Base-by-base conservation (phyloP, 2,888 invertebrate genomes). In the Rotaria sp. region DNA sequence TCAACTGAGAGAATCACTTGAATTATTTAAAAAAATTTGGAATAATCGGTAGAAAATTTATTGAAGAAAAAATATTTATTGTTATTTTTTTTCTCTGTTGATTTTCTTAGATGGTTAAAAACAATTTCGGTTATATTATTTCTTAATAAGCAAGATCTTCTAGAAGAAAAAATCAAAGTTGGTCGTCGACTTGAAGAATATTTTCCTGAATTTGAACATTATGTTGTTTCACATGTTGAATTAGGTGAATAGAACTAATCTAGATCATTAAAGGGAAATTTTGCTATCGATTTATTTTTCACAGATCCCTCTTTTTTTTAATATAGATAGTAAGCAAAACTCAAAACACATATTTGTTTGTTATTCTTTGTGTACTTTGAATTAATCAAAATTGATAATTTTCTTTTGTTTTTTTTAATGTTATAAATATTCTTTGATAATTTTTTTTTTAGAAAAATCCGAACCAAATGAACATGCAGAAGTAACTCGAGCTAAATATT, bases 21-120 rank as follows among this genome's bases (percentile, higher is more conserved):
- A 98, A 91, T 94, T 99, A 90, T 99, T 99, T 94, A 97, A 96
- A 94, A 97, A 96, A 93, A 99, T 99, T 94, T 99, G 99, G 99
- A 99, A 98, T 93, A 99, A 99, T 93, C 95, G 96, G 96, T 95
- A 90, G 15, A 67, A 30, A 35, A 30, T 15, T 85, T 11, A 85
- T 74, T 13, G 15, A 38, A 35, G 13, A 26, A 18, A 48, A n/a
- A n/a, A n/a, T n/a, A n/a, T n/a, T 35, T 10, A 26, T 11, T 4
- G 21, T 48, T 7, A 13, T 18, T 48, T 21, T 21, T 26, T 38
- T 52, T 41, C 45, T 57, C 2, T n/a, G 0, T 1, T 15, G n/a
- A n/a, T 38, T 8, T 48, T 57, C 21, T n/a, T 88, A 96, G 97
- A 93, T 99, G 99, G 99, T 94, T 99, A 92, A 95, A 97, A 93